Evolutionary conservation across 2,888 invertebrate species (phyloP).

Genomic region (Tanaodytes sp.): DNA sequence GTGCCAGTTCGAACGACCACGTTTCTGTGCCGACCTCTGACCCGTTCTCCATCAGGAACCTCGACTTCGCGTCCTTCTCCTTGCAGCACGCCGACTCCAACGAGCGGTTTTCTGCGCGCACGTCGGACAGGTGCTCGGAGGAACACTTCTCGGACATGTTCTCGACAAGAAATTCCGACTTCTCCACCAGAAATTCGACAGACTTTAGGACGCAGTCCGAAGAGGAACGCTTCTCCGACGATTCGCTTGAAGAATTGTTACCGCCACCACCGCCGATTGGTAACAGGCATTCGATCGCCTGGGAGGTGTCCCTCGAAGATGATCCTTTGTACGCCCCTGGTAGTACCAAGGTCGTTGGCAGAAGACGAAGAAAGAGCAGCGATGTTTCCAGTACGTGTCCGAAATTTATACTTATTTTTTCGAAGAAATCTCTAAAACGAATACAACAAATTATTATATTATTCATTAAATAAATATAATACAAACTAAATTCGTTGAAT

Average conservation of each 20-base stretch:
- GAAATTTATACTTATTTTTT: not conserved
- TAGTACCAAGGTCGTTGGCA: conserved; percentile 78
- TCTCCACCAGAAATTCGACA: conserved; percentile 69
- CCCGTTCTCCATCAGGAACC: conserved; percentile 68
- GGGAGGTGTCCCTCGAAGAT: conserved; percentile 80
- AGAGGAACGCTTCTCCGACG: conserved; percentile 84
- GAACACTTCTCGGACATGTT: conserved; percentile 68
- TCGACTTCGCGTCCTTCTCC: conserved; percentile 67
- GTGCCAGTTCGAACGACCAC: conserved; percentile 71
- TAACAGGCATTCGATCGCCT: conserved; percentile 86
- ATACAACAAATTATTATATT: not conserved
- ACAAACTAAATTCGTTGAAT: too few relatives aligned
- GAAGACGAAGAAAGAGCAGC: conserved; percentile 73
- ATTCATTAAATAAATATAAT: too few relatives aligned
- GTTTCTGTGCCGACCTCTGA: conserved; percentile 70
- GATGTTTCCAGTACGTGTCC: conserved; percentile 74
- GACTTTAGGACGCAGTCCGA: conserved; percentile 72
- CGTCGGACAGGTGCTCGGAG: conserved; percentile 67
- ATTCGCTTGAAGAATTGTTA: conserved; percentile 85
- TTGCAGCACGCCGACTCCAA: conserved; percentile 64
- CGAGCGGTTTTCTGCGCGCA: conserved; percentile 63
- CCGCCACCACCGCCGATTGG: conserved; percentile 77
- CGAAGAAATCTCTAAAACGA: too few relatives aligned
- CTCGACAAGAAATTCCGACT: conserved; percentile 68
- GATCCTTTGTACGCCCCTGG: conserved; percentile 82